Base-by-base conservation (phyloP, 2,113 vertebrate genomes). In the Limnothrissa miodon region DNA sequence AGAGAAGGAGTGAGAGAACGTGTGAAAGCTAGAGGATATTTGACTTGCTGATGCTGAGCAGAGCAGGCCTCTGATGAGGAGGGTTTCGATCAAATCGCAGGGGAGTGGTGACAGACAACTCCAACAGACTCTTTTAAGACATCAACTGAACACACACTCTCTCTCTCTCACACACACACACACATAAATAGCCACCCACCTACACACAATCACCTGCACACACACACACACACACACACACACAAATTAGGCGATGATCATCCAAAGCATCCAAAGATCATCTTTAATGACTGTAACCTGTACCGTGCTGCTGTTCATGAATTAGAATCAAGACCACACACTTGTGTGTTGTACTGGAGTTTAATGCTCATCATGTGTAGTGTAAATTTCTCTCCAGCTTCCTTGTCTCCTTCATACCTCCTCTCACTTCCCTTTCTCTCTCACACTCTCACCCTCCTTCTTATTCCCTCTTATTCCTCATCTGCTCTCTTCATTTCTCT, bases 1-100 rank as follows among this genome's bases (percentile, higher is more conserved):
- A 48, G 46, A 48, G 46, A 48, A 11, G 13, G 53, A 23, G 53
- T 11, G 53, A 56, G 53, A 56, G 36, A 78, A 21, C 17, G 17
- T 23, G 53, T 23, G 53, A 53, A 21, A 81, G 83, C 80, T n/a
- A n/a, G 51, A 21, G 81, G 78, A 82, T 82, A 70, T 85, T 82
- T 80, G 53, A 66, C 78, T 85, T 80, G 56, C 81, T 82, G 81
- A 85, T 85, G 45, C 78, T 4, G 10, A 59, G 80, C 6, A 46
- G 81, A 33, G 66, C 8, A 48, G 81, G 66, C 45, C 19, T 44
- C 74, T 48, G 80, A 62, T 80, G 84, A 70, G 66, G 66, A 36
- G 29, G 4, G 42, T 42, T 82, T 82, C 79, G 78, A 51, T 70
- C 48, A 46, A 79, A 85, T 79, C 36, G 39, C 70, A 10, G 46